phyloP scores from a whole-genome alignment of 2,797 vertebrate genomes.

The Myripristis murdjan region DNA sequence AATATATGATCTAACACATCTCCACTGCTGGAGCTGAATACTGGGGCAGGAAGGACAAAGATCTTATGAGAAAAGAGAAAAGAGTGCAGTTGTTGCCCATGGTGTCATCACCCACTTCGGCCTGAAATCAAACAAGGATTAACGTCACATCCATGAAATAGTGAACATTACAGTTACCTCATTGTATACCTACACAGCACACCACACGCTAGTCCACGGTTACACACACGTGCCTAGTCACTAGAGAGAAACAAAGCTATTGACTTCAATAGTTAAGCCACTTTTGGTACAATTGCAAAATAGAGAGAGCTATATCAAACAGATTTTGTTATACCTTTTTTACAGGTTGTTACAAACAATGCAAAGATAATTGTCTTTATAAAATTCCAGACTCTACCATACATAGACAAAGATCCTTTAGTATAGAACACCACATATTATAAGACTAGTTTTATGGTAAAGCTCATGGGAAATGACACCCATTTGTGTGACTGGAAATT shows the following conservation, averaged over 20 bases:
- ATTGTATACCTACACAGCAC: conserved; percentile 92
- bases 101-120: conserved; percentile 74
- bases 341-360: conserved; percentile 92
- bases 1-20: conserved; percentile 30
- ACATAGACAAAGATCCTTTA: conserved; percentile 91
- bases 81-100: conserved; percentile 69
- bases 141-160: conserved; percentile 80
- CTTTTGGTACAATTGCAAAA: conserved; percentile 99
- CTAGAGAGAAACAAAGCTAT: conserved; percentile 91
- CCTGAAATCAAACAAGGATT: conserved; percentile 76
- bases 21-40: conserved; percentile 39
- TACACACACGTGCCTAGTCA: conserved; percentile 89
- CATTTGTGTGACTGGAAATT: conserved; percentile 86
- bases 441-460: conserved; percentile 87
- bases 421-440: conserved; percentile 85
- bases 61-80: conserved; percentile 52
- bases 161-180: conserved; percentile 85
- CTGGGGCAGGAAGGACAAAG: conserved; percentile 46
- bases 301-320: conserved; percentile 94
- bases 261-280: conserved; percentile 97
- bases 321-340: too few species aligned
- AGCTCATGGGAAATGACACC: conserved; percentile 82
- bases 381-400: conserved; percentile 94
- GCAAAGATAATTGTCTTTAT: conserved; percentile 93
- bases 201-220: conserved; percentile 86